Conservation (phyloP, 2,113 vertebrate species). For the Notothenia rossii region DNA sequence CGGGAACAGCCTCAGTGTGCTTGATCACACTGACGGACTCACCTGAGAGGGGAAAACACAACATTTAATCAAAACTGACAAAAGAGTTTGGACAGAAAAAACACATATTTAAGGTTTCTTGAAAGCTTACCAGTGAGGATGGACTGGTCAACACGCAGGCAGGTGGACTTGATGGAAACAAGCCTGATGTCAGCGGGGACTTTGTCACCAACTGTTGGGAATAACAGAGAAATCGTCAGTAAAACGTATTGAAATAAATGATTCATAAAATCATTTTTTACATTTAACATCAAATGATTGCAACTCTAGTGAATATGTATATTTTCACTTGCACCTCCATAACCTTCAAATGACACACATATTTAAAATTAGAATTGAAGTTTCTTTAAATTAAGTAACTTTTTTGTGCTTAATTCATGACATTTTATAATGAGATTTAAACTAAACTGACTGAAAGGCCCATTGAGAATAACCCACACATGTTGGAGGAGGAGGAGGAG, state of each 20-base stretch:
- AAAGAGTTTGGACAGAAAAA: neutral
- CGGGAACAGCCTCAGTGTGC: constrained; percentile 91
- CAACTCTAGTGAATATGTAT: neutral
- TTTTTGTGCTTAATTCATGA: constrained; percentile 19
- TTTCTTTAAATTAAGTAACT: constrained; percentile 6
- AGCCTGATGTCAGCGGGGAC: constrained; percentile 93
- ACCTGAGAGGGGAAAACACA: constrained; percentile 78
- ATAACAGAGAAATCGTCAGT: constrained; percentile 3
- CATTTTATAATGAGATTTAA: constrained; percentile 12
- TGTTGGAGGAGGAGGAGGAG: neutral
- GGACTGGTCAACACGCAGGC: constrained; percentile 94
- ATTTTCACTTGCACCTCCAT: neutral
- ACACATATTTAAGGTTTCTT: neutral
- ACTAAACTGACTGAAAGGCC: constrained; percentile 24
- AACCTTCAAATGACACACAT: neutral
- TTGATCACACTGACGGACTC: constrained; percentile 98
- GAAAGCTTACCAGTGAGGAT: constrained; percentile 85
- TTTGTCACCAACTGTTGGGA: constrained; percentile 91
- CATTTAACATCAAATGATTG: neutral
- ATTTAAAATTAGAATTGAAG: neutral
- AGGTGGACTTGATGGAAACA: constrained; percentile 91
- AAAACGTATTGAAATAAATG: neutral
- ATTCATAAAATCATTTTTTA: neutral
- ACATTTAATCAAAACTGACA: neutral
- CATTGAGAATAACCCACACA: constrained; percentile 24